Evolutionary conservation across 2,797 vertebrate species (phyloP), one percentile per base, ranked within the genome.

Genomic region (Erethizon dorsatum): DNA sequence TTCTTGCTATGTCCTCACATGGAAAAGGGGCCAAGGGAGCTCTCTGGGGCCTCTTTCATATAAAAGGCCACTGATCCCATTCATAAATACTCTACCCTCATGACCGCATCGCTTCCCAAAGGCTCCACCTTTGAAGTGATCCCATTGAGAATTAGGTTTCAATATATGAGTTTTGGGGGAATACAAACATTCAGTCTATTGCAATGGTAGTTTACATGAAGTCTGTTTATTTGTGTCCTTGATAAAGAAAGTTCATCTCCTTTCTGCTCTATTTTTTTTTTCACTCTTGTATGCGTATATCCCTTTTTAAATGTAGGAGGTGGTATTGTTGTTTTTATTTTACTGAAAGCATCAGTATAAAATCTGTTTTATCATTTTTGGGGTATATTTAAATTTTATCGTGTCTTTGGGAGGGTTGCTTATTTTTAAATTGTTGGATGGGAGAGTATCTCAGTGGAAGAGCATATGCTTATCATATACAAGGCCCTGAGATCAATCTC

Each of bases 301-400:
- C 75, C 12, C 18, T 83, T 94, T 88, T 54, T 87, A n/a, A 94
- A 89, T 61, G 1, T 88, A 22, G 4, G 4, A 91, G 14, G 33
- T 93, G 5, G 45, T 95, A 41, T 1, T 94, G 65, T 90, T 63
- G 65, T 90, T 63, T 90, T 88, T 91, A 41, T 88, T 96, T 93
- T 56, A 75, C 96, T 90, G 24, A 91, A 94, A 88, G 28, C 47
- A 88, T n/a, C 31, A n/a, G 59, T 80, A 41, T 83, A 80, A 87
- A 92, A 83, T 92, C 2, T 85, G 9, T 79, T 95, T 95, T 65
- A 33, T 86, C 56, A 77, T 94, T 93, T 28, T 59, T 59, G 59
- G 63, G 65, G 10, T 83, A 18, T 33, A 67, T 83, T 93, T 85
- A 73, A 88, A 83, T 91, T 88, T 84, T 91, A 78, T 85, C 73